A percentile compares a stretch with the other conserved stretches of the same genome.
phyloP scores from a whole-genome alignment of 2,797 vertebrate genomes.

The Gallinago solitaria region DNA sequence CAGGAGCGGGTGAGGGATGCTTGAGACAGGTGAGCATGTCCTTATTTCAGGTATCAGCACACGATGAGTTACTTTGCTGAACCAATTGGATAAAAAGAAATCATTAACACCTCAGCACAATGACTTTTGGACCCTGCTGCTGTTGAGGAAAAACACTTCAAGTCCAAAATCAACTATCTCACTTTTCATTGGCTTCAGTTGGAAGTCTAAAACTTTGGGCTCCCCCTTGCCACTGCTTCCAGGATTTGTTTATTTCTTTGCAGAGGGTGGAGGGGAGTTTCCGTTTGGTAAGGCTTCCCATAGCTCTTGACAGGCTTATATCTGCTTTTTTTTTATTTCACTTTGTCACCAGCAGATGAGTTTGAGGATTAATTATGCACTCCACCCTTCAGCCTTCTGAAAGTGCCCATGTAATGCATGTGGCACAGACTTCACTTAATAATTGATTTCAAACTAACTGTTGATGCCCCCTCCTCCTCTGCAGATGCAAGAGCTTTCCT shows the following conservation, averaged over 20 bases:
- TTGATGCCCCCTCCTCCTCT: not conserved
- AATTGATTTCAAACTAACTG: not conserved
- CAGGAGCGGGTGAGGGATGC: not conserved
- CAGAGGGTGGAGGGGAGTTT: too few relatives aligned
- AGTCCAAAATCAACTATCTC: not conserved
- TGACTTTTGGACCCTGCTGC: not conserved
- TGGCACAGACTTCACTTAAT: not conserved
- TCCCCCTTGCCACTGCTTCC: too few relatives aligned
- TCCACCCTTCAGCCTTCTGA: not conserved
- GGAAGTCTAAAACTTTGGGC: too few relatives aligned
- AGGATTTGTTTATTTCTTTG: too few relatives aligned
- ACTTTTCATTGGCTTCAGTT: too few relatives aligned
- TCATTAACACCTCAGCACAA: not conserved
- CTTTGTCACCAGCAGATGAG: not conserved
- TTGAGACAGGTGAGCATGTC: not conserved
- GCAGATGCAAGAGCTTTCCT: too few relatives aligned
- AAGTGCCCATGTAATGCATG: not conserved
- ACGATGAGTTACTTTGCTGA: not conserved
- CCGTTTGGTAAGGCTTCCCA: too few relatives aligned
- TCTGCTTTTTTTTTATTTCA: too few relatives aligned
- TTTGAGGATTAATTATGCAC: not conserved
- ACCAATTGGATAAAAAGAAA: not conserved
- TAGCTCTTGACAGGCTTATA: too few relatives aligned
- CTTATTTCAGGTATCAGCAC: too few relatives aligned
- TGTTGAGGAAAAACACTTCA: not conserved